phyloP scores from a whole-genome alignment of 2,113 vertebrate species.

The Clinocottus analis region DNA sequence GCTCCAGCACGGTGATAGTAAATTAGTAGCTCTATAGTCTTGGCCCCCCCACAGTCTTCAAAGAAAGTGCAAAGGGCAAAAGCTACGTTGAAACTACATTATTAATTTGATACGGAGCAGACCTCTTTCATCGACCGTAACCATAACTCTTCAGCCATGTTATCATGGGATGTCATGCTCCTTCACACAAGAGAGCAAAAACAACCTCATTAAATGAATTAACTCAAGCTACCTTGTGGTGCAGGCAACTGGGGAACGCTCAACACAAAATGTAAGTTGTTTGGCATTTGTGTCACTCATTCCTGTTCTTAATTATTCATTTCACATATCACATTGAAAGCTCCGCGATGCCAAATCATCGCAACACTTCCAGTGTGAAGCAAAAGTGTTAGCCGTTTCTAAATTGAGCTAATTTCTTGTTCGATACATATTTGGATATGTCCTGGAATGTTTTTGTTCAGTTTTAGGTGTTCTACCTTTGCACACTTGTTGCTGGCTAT shows the following conservation, averaged over 20 bases:
- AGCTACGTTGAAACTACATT: background rate
- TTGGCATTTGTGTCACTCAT: background rate
- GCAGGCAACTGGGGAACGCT: background rate
- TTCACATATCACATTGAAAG: background rate
- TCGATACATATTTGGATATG: background rate
- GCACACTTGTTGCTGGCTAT: background rate
- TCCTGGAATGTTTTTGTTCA: background rate
- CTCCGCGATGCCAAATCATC: background rate
- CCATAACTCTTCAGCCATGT: background rate
- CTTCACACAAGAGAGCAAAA: background rate
- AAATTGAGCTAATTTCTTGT: background rate
- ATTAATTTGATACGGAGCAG: background rate
- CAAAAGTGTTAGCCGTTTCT: background rate
- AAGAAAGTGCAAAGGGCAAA: background rate
- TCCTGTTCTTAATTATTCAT: background rate
- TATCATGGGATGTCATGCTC: background rate
- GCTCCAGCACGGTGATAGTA: background rate
- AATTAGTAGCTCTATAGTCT: background rate
- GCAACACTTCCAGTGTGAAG: background rate
- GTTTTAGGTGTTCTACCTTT: background rate
- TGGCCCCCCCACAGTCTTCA: background rate
- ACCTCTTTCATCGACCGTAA: background rate
- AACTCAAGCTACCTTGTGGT: background rate
- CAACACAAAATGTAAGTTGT: background rate
- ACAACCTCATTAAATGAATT: slow-evolving; percentile 1